Evolutionary conservation across 1,140 invertebrate species (phyloP).

Genomic region (Atta colombica): DNA sequence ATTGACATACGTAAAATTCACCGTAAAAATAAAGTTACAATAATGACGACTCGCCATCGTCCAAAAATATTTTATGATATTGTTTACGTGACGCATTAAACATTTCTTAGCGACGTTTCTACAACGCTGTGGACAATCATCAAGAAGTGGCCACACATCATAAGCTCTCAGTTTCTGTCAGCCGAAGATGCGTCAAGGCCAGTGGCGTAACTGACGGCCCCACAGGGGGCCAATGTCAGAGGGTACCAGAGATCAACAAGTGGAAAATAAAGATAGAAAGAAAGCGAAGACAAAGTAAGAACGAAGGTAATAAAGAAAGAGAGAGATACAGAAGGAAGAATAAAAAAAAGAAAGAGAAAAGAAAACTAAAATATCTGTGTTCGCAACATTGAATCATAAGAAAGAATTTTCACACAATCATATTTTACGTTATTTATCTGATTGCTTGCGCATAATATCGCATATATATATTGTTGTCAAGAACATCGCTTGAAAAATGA

Average conservation of each 20-base stretch:
- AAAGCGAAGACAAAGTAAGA: conserved; percentile 24
- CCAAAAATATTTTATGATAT: conserved; percentile 47
- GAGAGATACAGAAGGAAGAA: neutral
- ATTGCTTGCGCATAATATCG: neutral
- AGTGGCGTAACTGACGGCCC: conserved; percentile 45
- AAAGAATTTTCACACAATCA: neutral
- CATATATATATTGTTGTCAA: neutral
- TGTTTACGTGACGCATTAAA: conserved; percentile 22
- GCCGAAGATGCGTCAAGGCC: neutral
- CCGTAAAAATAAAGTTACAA: conserved; percentile 7
- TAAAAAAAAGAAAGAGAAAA: neutral
- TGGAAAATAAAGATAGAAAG: conserved; percentile 10
- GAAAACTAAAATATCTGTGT: neutral
- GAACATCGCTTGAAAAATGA: neutral
- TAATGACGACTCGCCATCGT: neutral
- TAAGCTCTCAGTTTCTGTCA: conserved; percentile 46
- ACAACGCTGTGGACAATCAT: neutral
- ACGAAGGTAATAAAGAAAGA: neutral
- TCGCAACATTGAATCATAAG: neutral
- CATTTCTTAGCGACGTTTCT: conserved; percentile 34
- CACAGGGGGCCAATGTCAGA: conserved; percentile 37
- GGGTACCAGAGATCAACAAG: conserved; percentile 41
- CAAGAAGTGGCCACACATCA: conserved; percentile 36
- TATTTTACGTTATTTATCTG: conserved; percentile 6
- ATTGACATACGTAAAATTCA: conserved; percentile 1